Evolutionary conservation across 2,888 invertebrate genomes (phyloP), one percentile per base, ranked within the genome.

Genomic region (Plebejus anna): DNA sequence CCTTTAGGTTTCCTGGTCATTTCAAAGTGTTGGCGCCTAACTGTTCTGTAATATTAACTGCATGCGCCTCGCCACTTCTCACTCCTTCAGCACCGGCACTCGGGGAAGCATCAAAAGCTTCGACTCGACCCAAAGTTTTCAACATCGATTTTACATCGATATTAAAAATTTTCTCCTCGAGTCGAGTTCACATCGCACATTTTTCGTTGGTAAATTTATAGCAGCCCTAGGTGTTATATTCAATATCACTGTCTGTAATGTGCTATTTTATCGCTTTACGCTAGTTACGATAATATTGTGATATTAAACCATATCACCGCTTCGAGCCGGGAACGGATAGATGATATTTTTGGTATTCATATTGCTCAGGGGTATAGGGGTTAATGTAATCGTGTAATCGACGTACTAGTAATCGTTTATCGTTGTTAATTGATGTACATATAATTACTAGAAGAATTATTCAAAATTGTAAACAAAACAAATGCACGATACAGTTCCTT

Each of bases 401-500:
- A 82, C 82, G 72, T 72, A 72, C 59, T 72, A 80, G 79, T 82
- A 81, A 80, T 84, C 82, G 80, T 86, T 82, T 83, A 81, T 86
- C 82, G 83, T 80, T 86, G 83, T 80, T 86, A 86, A 83, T 84
- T 83, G 84, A 84, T 81, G 80, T 87, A 89, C 88, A 87, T 84
- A 85, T 85, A 81, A 84, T 83, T 83, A 84, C 86, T 84, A 83
- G 82, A 80, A 80, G 82, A 84, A 82, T 84, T 82, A 85, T 91
- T 55, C 90, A 87, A 91, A 92, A 90, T 90, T 89, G 87, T 89
- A 92, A 87, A 88, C 86, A 87, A 86, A 88, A 88, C 85, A 85
- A 87, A 90, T 89, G 94, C 94, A 93, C 94, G 94, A 93, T 89
- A 89, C 91, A 93, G 94, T 93, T 94, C 94, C 94, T 93, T 88